phyloP scores from a whole-genome alignment of 2,113 vertebrate genomes.

The Paramormyrops kingsleyae region DNA sequence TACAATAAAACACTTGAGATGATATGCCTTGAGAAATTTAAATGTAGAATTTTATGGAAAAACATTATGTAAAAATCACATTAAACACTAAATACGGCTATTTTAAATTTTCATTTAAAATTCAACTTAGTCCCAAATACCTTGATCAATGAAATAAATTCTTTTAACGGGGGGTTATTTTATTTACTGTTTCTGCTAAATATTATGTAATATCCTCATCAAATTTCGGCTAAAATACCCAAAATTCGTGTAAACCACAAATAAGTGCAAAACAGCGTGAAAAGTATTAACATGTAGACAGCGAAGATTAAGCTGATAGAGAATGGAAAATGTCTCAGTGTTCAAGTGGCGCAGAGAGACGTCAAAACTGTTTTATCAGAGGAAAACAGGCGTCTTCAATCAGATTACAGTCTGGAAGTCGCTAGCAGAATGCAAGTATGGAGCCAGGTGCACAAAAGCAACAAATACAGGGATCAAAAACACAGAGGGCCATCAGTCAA shows the following conservation, averaged over 20 bases:
- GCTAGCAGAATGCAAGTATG: background rate
- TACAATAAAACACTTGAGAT: background rate
- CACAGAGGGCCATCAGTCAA: background rate
- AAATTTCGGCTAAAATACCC: background rate
- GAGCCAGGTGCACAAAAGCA: background rate
- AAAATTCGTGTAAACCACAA: background rate
- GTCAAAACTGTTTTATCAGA: background rate
- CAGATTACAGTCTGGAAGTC: background rate
- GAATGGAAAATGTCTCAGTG: conserved; percentile 17
- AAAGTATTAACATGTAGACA: background rate
- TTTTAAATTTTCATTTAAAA: background rate
- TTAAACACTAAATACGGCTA: background rate
- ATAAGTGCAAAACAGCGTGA: background rate
- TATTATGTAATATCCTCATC: background rate
- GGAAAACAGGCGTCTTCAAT: background rate
- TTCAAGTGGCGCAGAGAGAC: conserved; percentile 14
- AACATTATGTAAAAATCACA: background rate
- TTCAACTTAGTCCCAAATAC: background rate
- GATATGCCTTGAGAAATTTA: background rate
- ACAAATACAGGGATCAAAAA: background rate
- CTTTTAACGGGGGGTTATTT: background rate
- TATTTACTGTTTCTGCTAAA: background rate
- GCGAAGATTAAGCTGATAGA: conserved; percentile 11
- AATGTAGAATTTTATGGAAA: background rate
- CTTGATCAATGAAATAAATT: background rate